Percentiles rank a stretch among this genome's conserved stretches.
Evolutionary conservation across 2,113 vertebrate genomes (phyloP).

Genomic region (Dromaius novaehollandiae): DNA sequence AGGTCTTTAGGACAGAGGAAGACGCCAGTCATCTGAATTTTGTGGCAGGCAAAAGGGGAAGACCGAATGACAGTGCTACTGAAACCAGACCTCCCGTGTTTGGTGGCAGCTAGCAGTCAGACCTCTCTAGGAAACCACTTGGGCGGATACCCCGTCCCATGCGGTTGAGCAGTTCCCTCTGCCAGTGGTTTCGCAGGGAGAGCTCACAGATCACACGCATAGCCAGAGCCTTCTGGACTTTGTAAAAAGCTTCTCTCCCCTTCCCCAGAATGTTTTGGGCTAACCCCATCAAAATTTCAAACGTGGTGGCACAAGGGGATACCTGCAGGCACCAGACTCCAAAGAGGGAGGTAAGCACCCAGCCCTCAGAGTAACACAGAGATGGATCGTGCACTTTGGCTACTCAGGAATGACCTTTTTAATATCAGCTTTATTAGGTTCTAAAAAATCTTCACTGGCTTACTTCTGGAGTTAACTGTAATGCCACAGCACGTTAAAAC

Average conservation of each 20-base stretch:
- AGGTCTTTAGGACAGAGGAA: neutral
- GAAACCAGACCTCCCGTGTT: constrained; percentile 45
- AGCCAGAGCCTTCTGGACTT: neutral
- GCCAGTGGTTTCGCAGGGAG: constrained; percentile 40
- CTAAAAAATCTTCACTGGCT: neutral
- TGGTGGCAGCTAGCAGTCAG: neutral
- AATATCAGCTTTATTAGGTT: neutral
- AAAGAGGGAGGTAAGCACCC: neutral
- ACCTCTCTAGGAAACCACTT: constrained; percentile 50
- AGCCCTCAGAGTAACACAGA: fast-evolving
- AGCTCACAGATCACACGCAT: neutral
- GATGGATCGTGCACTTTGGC: neutral
- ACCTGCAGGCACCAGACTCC: neutral
- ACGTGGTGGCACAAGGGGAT: fast-evolving
- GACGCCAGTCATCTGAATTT: neutral
- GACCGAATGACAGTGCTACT: neutral
- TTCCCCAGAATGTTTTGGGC: neutral
- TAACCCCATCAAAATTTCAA: neutral
- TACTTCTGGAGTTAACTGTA: neutral
- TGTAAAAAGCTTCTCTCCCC: neutral
- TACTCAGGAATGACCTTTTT: neutral
- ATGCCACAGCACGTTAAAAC: neutral
- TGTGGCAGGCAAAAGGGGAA: neutral
- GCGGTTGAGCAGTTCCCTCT: constrained; percentile 5
- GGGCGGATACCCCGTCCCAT: neutral